Evolutionary conservation across 2,888 invertebrate species (phyloP).

Genomic region (Folsomia manolachei): DNA sequence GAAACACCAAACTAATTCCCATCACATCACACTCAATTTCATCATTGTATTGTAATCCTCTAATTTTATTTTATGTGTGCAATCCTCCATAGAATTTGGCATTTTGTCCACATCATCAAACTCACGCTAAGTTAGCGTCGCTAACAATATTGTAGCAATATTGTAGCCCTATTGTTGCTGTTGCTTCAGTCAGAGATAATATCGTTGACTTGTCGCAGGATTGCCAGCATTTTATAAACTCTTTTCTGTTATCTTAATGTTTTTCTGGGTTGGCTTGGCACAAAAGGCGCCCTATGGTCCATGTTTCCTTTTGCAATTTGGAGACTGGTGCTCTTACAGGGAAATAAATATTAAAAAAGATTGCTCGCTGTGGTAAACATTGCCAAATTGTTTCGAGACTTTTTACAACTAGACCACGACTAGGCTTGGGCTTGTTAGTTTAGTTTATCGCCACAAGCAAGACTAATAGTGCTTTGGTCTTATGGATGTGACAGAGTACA

Average conservation of each 20-base stretch:
- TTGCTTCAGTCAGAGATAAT: no score
- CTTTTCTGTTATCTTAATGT: neutral
- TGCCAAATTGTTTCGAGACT: conserved; percentile 6
- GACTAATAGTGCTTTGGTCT: no score
- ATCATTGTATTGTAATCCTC: neutral
- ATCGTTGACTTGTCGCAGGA: no score
- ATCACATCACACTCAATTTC: conserved; percentile 9
- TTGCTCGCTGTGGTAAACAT: neutral
- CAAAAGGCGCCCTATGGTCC: neutral
- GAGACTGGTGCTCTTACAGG: no score
- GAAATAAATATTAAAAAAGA: conserved; percentile 1
- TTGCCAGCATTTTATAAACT: neutral
- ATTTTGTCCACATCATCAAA: neutral
- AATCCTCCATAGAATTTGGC: neutral
- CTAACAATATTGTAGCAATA: neutral
- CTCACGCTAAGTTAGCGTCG: no score
- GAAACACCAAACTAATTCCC: neutral
- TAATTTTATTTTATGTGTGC: neutral
- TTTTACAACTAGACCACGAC: no score
- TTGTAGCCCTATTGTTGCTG: no score
- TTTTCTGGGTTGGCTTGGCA: neutral
- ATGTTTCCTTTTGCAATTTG: no score
- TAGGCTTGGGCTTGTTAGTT: neutral
- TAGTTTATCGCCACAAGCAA: no score
- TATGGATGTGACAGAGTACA: no score